Conservation (phyloP, 2,113 vertebrate genomes). For the Calcarius ornatus region DNA sequence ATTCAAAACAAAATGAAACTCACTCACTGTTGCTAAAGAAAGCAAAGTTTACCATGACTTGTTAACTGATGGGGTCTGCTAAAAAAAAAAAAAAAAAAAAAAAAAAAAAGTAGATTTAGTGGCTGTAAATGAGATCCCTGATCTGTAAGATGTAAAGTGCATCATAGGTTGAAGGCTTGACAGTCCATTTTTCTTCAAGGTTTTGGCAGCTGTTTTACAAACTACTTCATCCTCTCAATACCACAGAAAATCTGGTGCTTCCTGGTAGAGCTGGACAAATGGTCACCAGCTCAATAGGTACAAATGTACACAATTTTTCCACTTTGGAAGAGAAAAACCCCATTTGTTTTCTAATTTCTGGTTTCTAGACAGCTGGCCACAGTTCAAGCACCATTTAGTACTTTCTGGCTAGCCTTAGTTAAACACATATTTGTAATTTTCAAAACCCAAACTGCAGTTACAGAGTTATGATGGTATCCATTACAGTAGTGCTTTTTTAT, state of each 20-base stretch:
- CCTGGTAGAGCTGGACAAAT: not conserved
- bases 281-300: not conserved
- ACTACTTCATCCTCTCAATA: not conserved
- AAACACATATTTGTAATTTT: not conserved
- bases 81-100: too few relatives aligned
- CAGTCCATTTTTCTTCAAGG: not conserved
- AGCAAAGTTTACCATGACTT: not conserved
- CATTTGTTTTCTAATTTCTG: slow-evolving; percentile 18
- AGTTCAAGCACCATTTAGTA: not conserved
- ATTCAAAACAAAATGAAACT: not conserved
- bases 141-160: not conserved
- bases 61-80: not conserved
- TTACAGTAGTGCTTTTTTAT: slow-evolving; percentile 12
- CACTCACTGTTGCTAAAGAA: not conserved
- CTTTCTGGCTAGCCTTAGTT: slow-evolving; percentile 31
- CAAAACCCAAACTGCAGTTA: slow-evolving; percentile 37
- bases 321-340: not conserved
- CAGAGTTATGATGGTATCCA: slow-evolving; percentile 26
- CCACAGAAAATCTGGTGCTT: not conserved
- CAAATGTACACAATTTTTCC: not conserved
- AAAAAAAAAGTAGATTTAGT: not conserved
- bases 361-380: not conserved
- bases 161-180: not conserved
- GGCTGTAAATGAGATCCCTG: not conserved
- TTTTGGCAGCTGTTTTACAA: not conserved